Evolutionary conservation across 2,113 vertebrate genomes (phyloP), one percentile per base, ranked within the genome.

Genomic region (Loxodonta africana): DNA sequence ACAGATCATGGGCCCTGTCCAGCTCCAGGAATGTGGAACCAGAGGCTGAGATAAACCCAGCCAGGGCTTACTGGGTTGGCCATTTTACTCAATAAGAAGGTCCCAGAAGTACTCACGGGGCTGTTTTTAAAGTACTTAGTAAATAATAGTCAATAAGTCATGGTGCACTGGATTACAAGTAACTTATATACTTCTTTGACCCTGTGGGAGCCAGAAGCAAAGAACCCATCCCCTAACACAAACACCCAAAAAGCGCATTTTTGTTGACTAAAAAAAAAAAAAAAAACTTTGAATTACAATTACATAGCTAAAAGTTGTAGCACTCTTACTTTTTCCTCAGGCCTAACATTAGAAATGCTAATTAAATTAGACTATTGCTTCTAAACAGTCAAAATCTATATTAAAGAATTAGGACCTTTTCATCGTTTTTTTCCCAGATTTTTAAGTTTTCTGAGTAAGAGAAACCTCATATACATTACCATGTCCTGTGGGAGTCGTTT

Each of bases 401-500:
- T 26, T 69, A 84, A 95, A 96, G 28, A 95, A 57, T 17, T 77
- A 81, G 20, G 37, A 91, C 17, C 30, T 71, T 3, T 69, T 11
- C 28, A 28, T 74, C 11, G 33, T 18, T 37, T 96, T 94, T 94
- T 51, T 21, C 71, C 23, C 15, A 89, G 12, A 87, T 69, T 41
- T 96, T 96, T 73, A 83, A 78, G 62, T 89, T 86, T 89, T 89
- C 67, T 73, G 63, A 92, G 82, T 41, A 78, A 85, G 46, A 33
- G 41, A 96, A 97, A 85, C 6, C 85, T 23, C 28, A 25, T 83
- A 26, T 30, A 71, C 33, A n/a, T 98, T 99, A 99, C 98, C 98
- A 0, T 93, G 98, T 97, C 60, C 86, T 51, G 74, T 71, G 1
- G 98, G 37, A 95, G 97, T 69, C 28, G 92, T 67, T 95, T 98